Evolutionary conservation across 1,140 invertebrate species (phyloP).

Genomic region (Neodiprion virginianus): DNA sequence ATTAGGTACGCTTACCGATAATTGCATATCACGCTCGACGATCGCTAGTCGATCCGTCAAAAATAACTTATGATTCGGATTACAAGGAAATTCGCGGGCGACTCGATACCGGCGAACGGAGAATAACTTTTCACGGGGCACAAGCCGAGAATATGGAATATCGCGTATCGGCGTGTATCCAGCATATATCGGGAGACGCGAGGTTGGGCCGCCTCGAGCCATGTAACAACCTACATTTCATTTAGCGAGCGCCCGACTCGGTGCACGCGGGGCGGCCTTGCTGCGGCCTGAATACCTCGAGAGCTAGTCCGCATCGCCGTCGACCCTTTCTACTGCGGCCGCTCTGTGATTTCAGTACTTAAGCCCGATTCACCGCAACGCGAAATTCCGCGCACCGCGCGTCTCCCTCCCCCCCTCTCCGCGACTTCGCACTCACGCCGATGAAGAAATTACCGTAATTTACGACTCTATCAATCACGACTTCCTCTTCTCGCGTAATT

Average conservation of each 20-base stretch:
- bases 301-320: constrained; percentile 29
- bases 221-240: constrained; percentile 51
- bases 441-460: too few species aligned
- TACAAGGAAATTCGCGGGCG: too few species aligned
- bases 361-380: not conserved
- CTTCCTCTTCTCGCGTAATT: too few species aligned
- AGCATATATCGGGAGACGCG: not conserved
- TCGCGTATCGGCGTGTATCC: too few species aligned
- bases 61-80: too few species aligned
- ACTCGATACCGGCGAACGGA: too few species aligned
- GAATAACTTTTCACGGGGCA: too few species aligned
- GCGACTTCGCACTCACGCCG: not conserved
- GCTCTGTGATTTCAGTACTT: constrained; percentile 9
- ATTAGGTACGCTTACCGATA: too few species aligned
- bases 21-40: too few species aligned
- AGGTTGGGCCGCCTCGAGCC: constrained; percentile 40
- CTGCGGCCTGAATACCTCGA: constrained; percentile 45
- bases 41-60: too few species aligned
- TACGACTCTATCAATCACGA: too few species aligned
- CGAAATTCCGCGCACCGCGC: not conserved
- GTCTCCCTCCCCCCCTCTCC: not conserved
- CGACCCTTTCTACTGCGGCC: constrained; percentile 27
- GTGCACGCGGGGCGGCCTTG: constrained; percentile 36
- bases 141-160: too few species aligned
- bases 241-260: constrained; percentile 41